phyloP scores from a whole-genome alignment of 2,888 invertebrate genomes.

The Arge pagana region DNA sequence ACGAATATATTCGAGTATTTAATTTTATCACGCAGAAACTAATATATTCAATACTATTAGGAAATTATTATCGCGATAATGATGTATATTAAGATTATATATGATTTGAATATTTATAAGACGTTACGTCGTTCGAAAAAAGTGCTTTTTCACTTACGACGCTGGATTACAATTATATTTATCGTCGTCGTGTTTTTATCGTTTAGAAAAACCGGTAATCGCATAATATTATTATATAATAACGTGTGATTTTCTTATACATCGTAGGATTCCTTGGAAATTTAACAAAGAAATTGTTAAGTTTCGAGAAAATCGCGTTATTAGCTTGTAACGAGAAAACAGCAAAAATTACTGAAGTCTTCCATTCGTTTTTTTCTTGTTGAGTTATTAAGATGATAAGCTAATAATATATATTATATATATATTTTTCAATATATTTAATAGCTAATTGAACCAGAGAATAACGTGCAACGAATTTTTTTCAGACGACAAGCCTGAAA shows the following conservation, averaged over 20 bases:
- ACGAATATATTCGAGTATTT: constrained; percentile 3
- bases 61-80: too few species aligned
- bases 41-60: constrained; percentile 18
- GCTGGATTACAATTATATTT: constrained; percentile 10
- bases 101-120: too few species aligned
- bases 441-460: constrained; percentile 25
- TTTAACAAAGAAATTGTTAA: too few species aligned
- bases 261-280: neutral
- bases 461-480: constrained; percentile 23
- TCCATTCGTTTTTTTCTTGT: constrained; percentile 35
- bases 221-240: constrained; percentile 10
- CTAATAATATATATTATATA: constrained; percentile 13
- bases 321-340: constrained; percentile 29
- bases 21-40: constrained; percentile 10
- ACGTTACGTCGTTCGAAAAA: neutral
- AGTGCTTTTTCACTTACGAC: constrained; percentile 7
- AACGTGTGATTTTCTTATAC: too few species aligned
- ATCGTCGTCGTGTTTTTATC: neutral
- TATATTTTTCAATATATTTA: constrained; percentile 3
- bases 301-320: too few species aligned
- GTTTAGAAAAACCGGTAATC: constrained; percentile 6
- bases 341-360: constrained; percentile 51
- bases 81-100: too few species aligned
- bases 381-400: constrained; percentile 19
- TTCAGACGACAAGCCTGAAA: too few species aligned